These are phyloP conservation scores for Poecilia wingei DNA, from an alignment of 2,797 vertebrate genomes.

Conservation along the genomic window DNA sequence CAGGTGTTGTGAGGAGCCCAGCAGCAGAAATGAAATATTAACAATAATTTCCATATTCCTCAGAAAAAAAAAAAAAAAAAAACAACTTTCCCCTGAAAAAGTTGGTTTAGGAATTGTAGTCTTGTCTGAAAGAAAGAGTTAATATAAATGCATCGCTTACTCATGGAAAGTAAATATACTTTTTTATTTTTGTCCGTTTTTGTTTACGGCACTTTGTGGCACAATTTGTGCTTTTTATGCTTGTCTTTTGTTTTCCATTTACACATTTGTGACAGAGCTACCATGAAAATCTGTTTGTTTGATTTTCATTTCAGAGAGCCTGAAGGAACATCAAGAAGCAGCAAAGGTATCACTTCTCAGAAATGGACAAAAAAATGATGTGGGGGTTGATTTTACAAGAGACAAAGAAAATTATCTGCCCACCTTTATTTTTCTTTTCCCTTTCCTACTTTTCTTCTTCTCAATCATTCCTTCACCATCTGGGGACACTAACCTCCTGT, in stretches of 20 bases:
- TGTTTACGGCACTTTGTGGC: not conserved
- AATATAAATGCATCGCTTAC: not conserved
- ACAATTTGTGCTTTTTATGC: not conserved
- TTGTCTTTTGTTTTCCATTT: not conserved
- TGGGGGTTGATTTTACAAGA: slow-evolving; percentile 53
- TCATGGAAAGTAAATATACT: not conserved
- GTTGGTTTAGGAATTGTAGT: not conserved
- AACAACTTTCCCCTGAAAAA: not conserved
- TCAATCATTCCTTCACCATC: slow-evolving; percentile 49
- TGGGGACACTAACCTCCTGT: slow-evolving; percentile 20
- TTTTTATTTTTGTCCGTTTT: not conserved
- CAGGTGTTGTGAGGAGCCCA: not conserved
- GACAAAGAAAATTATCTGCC: slow-evolving; percentile 28
- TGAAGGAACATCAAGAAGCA: slow-evolving; percentile 79
- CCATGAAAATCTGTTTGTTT: slow-evolving; percentile 62
- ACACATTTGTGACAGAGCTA: not conserved
- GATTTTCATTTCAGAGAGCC: slow-evolving; percentile 64
- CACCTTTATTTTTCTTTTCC: slow-evolving; percentile 15
- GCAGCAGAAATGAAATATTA: not conserved
- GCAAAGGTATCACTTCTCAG: slow-evolving; percentile 43
- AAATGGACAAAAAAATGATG: slow-evolving; percentile 32
- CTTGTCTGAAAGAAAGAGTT: not conserved
- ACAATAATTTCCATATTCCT: not conserved
- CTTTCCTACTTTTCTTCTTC: not conserved
- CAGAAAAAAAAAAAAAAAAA: not conserved